Evolutionary conservation across 2,113 vertebrate species (phyloP), one percentile per base, ranked within the genome.

Genomic region (Charina bottae): DNA sequence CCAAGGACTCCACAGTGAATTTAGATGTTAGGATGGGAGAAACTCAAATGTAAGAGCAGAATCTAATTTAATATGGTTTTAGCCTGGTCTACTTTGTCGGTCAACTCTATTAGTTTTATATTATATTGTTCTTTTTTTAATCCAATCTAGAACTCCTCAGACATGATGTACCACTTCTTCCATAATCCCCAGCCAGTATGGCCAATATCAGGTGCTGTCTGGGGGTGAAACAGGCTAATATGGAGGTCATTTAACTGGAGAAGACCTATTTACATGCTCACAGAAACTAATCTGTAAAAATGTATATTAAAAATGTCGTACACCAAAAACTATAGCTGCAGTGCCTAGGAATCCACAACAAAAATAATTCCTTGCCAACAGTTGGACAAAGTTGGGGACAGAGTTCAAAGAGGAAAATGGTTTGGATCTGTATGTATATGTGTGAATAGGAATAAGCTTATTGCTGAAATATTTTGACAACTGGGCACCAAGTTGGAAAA

Each of bases 271-370:
- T 90, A 86, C 83, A 3, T 83, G 3, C 28, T 11, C 59, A 24
- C 24, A 92, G 91, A 1, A 0, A 68, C 26, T 3, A 15, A 55
- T 17, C 11, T 92, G 78, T 56, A 85, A 11, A n/a, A n/a, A 46
- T 53, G 17, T 28, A n/a, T 90, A 93, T 93, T 95, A 93, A 95
- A 96, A 90, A 87, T 78, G 62, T 56, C 90, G 84, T 89, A 88
- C 94, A 93, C 83, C 85, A 33, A 89, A 93, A 94, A 84, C 93
- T 84, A 68, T 58, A 94, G 93, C 93, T 90, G 89, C 94, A 92
- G 68, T n/a, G 3, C 11, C 62, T n/a, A 28, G 62, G 62, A 68
- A 68, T n/a, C n/a, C 28, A n/a, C 28, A 68, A 28, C 49, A 58
- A 87, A 19, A 37, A 58, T 59, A 26, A 6, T 59, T 33, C 8